Evolutionary conservation across 1,140 invertebrate species (phyloP), one percentile per base, ranked within the genome.

Genomic region (Pseudoatta argentina): DNA sequence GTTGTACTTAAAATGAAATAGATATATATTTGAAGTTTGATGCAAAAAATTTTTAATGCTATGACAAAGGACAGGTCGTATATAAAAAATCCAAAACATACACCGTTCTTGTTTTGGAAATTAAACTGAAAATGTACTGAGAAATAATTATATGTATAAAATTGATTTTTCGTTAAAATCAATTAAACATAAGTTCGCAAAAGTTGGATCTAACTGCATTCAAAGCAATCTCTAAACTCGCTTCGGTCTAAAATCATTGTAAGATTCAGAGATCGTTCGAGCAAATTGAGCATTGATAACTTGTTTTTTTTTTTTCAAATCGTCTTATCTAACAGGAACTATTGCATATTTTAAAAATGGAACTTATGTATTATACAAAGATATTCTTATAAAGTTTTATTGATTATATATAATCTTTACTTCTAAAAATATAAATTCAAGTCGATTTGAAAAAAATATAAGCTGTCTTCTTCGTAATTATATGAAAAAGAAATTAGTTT

Each of bases 251-350:
- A 75, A 75, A 57, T 14, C 27, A 8, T 10, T 67, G n/a, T 67
- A 67, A 67, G 34, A 71, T 71, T 16, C 14, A 16, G n/a, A 30
- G 14, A 59, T 30, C 14, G n/a, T 75, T 75, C n/a, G 30, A 75
- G 72, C 30, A 3, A 21, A 24, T 57, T 1, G 12, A 4, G n/a
- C 18, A 75, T 59, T 34, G 12, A 24, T 44, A 69, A 14, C 10
- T 39, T 66, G 24, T 5, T 69, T 44, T 69, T 44, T 39, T 21
- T 39, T 69, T 69, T 44, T n/a, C 5, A 21, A 30, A 53, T 5
- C 7, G 16, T 55, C 18, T 73, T 73, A 55, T 34, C n/a, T 30
- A 21, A n/a, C 16, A 44, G 8, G 21, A 69, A 48, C 3, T 53
- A 51, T 71, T 10, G 0, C 7, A 76, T 59, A 24, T 61, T 61